These are phyloP conservation scores for Pantherophis guttatus DNA, from an alignment of 2,113 vertebrate species.

Conservation along the genomic window DNA sequence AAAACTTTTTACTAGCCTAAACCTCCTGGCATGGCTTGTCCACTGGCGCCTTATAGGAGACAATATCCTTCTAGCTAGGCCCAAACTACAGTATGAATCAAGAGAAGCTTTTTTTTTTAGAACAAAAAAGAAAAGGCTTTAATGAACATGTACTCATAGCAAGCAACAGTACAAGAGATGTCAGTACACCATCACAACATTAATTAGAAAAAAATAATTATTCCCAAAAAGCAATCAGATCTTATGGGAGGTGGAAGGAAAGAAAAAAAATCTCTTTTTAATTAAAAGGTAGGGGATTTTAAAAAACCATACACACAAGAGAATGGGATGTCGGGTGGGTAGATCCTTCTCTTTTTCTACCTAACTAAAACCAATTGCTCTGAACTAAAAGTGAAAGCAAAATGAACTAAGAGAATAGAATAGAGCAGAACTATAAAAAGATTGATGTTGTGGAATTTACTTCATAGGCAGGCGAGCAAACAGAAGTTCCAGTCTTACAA, in stretches of 20 bases:
- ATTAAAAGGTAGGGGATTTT: background rate
- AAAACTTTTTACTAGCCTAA: background rate
- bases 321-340: background rate
- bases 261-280: background rate
- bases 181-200: background rate
- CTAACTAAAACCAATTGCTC: background rate
- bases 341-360: background rate
- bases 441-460: background rate
- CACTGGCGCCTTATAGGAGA: background rate
- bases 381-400: background rate
- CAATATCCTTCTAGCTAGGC: background rate
- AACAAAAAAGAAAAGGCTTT: background rate
- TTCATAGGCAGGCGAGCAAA: background rate
- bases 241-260: background rate
- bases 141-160: background rate
- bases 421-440: background rate
- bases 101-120: background rate
- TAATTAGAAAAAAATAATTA: background rate
- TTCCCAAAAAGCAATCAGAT: background rate
- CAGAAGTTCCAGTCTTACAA: background rate
- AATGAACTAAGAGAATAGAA: background rate
- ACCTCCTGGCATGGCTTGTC: background rate
- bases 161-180: background rate
- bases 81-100: background rate
- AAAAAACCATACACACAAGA: background rate